phyloP scores from a whole-genome alignment of 2,888 invertebrate species.

The Drosophila falleni region DNA sequence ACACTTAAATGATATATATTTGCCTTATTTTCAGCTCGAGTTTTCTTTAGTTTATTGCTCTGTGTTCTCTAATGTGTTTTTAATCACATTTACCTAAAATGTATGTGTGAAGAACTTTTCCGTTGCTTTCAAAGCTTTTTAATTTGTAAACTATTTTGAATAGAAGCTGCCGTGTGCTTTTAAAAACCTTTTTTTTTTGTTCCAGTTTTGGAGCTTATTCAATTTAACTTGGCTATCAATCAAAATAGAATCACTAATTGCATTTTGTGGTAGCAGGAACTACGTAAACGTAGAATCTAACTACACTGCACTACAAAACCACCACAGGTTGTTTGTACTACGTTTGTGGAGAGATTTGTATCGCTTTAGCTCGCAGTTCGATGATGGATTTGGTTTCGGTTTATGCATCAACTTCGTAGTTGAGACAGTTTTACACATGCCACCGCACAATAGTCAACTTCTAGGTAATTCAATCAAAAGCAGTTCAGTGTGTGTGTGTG shows the following conservation, averaged over 20 bases:
- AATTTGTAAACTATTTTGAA: too few relatives aligned
- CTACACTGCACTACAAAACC: slow-evolving; percentile 5
- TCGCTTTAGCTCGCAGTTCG: slow-evolving; percentile 15
- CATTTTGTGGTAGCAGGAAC: slow-evolving; percentile 44
- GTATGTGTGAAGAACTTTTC: too few relatives aligned
- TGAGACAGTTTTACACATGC: slow-evolving; percentile 34
- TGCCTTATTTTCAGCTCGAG: neutral
- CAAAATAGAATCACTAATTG: slow-evolving; percentile 62
- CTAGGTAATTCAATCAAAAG: slow-evolving; percentile 44
- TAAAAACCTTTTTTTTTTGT: too few relatives aligned
- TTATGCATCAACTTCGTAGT: slow-evolving; percentile 22
- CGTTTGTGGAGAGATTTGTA: slow-evolving; percentile 2
- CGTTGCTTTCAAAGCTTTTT: too few relatives aligned
- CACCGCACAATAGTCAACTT: slow-evolving; percentile 40
- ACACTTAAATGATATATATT: neutral
- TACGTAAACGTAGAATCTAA: slow-evolving; percentile 24
- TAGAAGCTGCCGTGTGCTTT: too few relatives aligned
- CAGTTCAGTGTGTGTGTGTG: neutral
- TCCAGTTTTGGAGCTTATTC: too few relatives aligned
- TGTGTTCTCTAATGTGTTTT: too few relatives aligned
- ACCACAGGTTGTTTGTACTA: neutral
- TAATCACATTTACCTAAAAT: too few relatives aligned
- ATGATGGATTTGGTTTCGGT: slow-evolving; percentile 11
- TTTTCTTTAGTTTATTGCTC: neutral
- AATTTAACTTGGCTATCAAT: slow-evolving; percentile 37